Conservation (phyloP, 2,113 vertebrate genomes). For the Pitta sordida region DNA sequence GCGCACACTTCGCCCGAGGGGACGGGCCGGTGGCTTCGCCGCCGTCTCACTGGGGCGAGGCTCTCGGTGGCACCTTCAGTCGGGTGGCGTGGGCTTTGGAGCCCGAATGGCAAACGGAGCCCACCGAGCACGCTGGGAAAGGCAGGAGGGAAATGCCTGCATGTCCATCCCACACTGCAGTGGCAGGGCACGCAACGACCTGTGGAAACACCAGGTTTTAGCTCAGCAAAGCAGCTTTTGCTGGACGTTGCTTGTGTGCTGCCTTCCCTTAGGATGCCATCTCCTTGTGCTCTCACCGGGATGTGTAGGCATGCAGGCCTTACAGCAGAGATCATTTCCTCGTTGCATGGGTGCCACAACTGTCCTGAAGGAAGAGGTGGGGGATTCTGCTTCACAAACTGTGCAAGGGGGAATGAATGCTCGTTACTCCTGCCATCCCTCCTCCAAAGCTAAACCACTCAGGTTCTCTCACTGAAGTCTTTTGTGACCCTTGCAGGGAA, state of each 20-base stretch:
- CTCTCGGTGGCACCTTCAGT: neutral
- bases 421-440: neutral
- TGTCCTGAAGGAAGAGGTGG: fast-evolving
- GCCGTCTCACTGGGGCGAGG: neutral
- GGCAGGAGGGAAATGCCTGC: fast-evolving
- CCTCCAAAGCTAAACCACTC: fast-evolving
- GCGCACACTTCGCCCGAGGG: slow-evolving; percentile 73
- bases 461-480: fast-evolving
- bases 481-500: too few species aligned
- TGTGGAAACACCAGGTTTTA: fast-evolving
- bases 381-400: fast-evolving
- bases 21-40: neutral
- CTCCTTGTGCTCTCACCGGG: fast-evolving
- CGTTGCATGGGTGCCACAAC: fast-evolving
- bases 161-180: fast-evolving
- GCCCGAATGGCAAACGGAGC: neutral
- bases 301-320: fast-evolving
- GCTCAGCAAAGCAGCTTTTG: neutral
- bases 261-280: fast-evolving
- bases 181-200: fast-evolving
- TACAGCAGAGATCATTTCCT: fast-evolving
- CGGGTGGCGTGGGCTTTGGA: neutral
- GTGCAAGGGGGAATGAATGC: neutral
- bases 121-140: neutral
- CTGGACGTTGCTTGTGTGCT: fast-evolving